Evolutionary conservation across 2,888 invertebrate species (phyloP).

Genomic region (Baccha elongata): DNA sequence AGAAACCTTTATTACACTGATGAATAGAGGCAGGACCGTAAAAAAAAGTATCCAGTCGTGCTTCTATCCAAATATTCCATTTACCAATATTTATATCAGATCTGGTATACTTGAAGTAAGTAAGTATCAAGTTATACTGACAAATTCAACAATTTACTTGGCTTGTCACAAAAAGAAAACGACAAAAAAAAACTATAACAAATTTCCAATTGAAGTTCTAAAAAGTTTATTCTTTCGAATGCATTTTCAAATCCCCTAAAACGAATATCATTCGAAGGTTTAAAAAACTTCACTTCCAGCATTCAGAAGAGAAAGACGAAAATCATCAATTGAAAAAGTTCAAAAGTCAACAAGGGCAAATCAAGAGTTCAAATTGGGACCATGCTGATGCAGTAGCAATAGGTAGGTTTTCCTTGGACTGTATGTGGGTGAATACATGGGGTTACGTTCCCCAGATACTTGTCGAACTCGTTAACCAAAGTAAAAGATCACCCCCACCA

Average conservation of each 20-base stretch:
- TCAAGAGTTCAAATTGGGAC: conserved; percentile 72
- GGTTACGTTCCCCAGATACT: conserved; percentile 40
- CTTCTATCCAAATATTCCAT: too few species aligned
- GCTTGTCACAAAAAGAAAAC: conserved; percentile 22
- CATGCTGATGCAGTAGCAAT: conserved; percentile 22
- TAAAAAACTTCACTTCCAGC: conserved; percentile 58
- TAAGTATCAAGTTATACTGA: conserved; percentile 16
- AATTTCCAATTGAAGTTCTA: conserved; percentile 56
- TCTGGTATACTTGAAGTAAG: conserved; percentile 4
- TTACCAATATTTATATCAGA: neutral
- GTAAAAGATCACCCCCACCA: conserved; percentile 38
- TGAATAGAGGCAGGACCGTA: too few species aligned
- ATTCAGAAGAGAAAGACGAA: conserved; percentile 22
- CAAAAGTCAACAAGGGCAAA: conserved; percentile 71
- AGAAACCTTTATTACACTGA: too few species aligned
- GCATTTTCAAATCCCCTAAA: conserved; percentile 57
- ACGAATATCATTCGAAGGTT: conserved; percentile 64
- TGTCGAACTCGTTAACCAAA: conserved; percentile 59
- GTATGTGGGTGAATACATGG: conserved; percentile 4
- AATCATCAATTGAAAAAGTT: conserved; percentile 61
- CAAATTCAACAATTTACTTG: conserved; percentile 41
- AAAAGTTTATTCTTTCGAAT: conserved; percentile 56
- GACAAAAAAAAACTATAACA: conserved; percentile 29
- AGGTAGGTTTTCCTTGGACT: neutral
- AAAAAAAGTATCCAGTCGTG: too few species aligned